These are phyloP conservation scores for Lithophane semibrunnea DNA, from an alignment of 2,888 invertebrate species.

Conservation along the genomic window DNA sequence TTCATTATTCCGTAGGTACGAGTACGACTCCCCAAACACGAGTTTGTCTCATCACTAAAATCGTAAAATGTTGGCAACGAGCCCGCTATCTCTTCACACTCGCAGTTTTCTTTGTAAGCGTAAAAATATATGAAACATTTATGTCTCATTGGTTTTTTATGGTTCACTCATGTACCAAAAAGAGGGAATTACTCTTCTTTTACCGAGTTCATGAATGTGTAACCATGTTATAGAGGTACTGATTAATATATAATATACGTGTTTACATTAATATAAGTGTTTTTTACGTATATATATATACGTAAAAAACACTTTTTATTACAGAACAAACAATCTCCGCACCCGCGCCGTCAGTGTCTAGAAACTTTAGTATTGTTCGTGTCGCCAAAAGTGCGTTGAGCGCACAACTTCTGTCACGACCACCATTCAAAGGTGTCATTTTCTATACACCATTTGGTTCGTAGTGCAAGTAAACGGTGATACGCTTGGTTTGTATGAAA, in stretches of 20 bases:
- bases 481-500: no score
- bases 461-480: no score
- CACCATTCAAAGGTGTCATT: no score
- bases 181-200: slow-evolving; percentile 46
- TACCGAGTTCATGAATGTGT: slow-evolving; percentile 43
- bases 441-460: no score
- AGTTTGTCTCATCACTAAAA: slow-evolving; percentile 52
- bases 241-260: slow-evolving; percentile 7
- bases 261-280: no score
- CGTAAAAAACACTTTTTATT: no score
- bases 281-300: background rate
- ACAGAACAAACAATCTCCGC: no score
- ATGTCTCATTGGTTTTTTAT: slow-evolving; percentile 60
- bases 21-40: slow-evolving; percentile 10
- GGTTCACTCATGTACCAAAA: slow-evolving; percentile 48
- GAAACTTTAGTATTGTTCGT: no score
- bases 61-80: slow-evolving; percentile 56
- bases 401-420: no score
- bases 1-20: slow-evolving; percentile 13
- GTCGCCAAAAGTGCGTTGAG: no score
- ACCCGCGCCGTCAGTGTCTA: no score
- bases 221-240: slow-evolving; percentile 16
- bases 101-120: slow-evolving; percentile 58
- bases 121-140: slow-evolving; percentile 66
- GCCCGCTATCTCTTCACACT: slow-evolving; percentile 59